These are phyloP conservation scores for Sarcophaga bullata DNA, from an alignment of 1,140 invertebrate species.

Conservation along the genomic window DNA sequence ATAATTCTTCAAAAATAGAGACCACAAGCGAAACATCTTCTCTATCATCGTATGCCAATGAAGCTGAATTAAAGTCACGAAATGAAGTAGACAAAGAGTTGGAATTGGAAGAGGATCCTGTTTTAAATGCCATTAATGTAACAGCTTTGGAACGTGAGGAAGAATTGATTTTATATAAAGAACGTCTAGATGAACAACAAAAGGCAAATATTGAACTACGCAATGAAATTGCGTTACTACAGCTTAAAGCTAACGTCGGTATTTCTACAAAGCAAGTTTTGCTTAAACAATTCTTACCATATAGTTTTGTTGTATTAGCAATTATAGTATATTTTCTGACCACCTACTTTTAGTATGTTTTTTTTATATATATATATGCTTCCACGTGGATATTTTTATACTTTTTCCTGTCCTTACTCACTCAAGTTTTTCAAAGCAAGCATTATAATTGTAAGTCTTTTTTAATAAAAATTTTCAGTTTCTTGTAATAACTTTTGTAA, in stretches of 20 bases:
- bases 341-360: conserved; percentile 44
- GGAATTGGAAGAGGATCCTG: conserved; percentile 44
- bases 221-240: conserved; percentile 54
- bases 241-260: conserved; percentile 41
- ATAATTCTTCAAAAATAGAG: conserved; percentile 17
- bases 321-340: conserved; percentile 54
- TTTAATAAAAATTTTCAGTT: background rate
- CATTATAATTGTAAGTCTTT: background rate
- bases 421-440: background rate
- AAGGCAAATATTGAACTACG: conserved; percentile 55
- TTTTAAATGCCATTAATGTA: conserved; percentile 52
- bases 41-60: background rate
- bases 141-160: conserved; percentile 55
- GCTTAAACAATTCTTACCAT: conserved; percentile 48
- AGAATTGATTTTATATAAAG: conserved; percentile 62
- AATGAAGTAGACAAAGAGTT: conserved; percentile 46
- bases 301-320: conserved; percentile 52
- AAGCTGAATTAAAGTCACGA: background rate
- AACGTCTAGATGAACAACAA: conserved; percentile 56
- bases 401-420: background rate
- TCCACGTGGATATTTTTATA: background rate
- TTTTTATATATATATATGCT: background rate
- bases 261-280: conserved; percentile 30
- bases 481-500: background rate
- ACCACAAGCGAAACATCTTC: background rate